Evolutionary conservation across 2,113 vertebrate species (phyloP), one percentile per base, ranked within the genome.

Genomic region (Etia nguti): DNA sequence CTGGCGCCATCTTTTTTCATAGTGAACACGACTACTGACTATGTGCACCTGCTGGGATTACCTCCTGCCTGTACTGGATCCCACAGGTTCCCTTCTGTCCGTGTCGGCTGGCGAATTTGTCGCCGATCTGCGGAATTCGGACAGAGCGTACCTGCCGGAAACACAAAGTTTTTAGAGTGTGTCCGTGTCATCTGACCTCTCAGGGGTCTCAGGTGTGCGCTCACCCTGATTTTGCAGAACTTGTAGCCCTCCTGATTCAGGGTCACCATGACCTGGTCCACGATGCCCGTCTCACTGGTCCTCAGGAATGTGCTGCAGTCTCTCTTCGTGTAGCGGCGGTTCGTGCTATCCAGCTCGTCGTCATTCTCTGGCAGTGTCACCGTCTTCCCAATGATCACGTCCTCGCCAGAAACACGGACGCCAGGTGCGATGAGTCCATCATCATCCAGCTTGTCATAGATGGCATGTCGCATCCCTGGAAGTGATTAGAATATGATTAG

Each of bases 201-300:
- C 84, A 60, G 26, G 10, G 18, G n/a, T 31, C 6, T 36, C 38
- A 59, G 38, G 13, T 36, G 36, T 62, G 6, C 11, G 4, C 98
- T 97, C 88, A 99, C 99, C 96, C 98, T 95, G 81, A 99, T 99
- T 95, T 99, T 99, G 95, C 99, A 99, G 96, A 99, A 99, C 89
- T 99, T 99, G 95, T 99, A 99, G 20, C 99, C 99, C 93, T 99
- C 98, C 94, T 99, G 98, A 94, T 99, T 99, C 48, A 99, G 97
- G 0, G 99, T 99, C 29, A 99, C 98, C 98, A 99, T 99, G 80
- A 99, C 99, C 93, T 99, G 99, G 93, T 99, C 99, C n/a, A 99
- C 99, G 50, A 99, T 99, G 8, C 99, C 99, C 0, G 99, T 99
- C 95, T 99, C 99, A 0, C 98, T 99, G 8, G 99, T 99, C 6